phyloP scores from a whole-genome alignment of 2,797 vertebrate genomes.

The Oreonectes daqikongensis region DNA sequence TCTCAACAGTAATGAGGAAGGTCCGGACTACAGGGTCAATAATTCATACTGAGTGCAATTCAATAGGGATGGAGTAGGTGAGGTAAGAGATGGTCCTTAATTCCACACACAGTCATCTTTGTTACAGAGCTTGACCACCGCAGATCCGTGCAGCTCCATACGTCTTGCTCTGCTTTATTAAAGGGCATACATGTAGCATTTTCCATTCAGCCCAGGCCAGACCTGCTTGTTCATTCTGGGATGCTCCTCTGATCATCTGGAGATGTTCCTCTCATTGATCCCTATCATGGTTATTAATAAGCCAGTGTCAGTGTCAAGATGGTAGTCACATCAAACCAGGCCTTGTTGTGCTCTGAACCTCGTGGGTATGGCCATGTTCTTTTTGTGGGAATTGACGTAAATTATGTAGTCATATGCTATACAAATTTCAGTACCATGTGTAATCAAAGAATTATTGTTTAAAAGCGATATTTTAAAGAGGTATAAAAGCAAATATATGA shows the following conservation, averaged over 20 bases:
- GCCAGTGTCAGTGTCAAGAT: slow-evolving; percentile 35
- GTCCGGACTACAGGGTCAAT: slow-evolving; percentile 79
- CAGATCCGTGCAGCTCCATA: slow-evolving; percentile 63
- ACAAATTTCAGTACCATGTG: not conserved
- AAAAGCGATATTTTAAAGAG: no score
- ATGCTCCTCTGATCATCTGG: slow-evolving; percentile 65
- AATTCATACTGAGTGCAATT: slow-evolving; percentile 77
- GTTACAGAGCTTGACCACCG: slow-evolving; percentile 63
- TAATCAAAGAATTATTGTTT: slow-evolving; percentile 21
- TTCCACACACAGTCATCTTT: slow-evolving; percentile 65
- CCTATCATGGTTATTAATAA: slow-evolving; percentile 68
- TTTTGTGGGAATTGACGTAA: slow-evolving; percentile 39
- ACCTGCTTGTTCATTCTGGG: slow-evolving; percentile 69
- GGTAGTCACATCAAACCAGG: slow-evolving; percentile 46
- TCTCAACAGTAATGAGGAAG: slow-evolving; percentile 80
- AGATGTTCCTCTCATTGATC: slow-evolving; percentile 55
- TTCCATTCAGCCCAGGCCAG: slow-evolving; percentile 47
- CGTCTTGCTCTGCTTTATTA: slow-evolving; percentile 70
- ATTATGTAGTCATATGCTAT: slow-evolving; percentile 30
- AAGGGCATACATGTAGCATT: slow-evolving; percentile 73
- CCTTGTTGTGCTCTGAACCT: slow-evolving; percentile 44
- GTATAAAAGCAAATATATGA: no score
- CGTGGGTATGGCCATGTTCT: slow-evolving; percentile 24
- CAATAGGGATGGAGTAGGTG: slow-evolving; percentile 72
- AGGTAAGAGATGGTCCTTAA: slow-evolving; percentile 50